Base-by-base conservation (phyloP, 2,113 vertebrate species). In the Rhineura floridana region DNA sequence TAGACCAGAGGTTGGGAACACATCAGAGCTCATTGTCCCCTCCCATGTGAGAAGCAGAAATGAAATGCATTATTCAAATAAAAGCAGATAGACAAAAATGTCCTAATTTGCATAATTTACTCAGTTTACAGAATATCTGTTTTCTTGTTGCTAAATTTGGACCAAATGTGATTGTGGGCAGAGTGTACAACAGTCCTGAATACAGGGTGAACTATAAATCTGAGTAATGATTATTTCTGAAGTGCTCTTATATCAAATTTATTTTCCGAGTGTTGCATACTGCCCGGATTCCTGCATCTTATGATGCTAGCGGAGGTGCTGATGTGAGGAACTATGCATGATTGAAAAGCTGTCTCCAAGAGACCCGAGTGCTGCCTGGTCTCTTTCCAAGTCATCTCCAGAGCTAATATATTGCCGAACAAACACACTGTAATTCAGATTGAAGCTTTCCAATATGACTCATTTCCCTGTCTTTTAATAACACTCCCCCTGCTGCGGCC, bases 401-500 rank as follows among this genome's bases (percentile, higher is more conserved):
- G 94, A 95, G 95, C 93, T 93, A 94, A 94, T 95, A 94, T 91
- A 93, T 93, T 80, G 84, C 94, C 95, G 92, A 95, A 95, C 92
- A 94, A 94, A 94, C 93, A 93, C 90, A n/a, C 90, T 91, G 94
- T 91, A 91, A 92, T 94, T 94, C 95, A 88, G 83, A 94, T 90
- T 90, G 92, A 95, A 95, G 94, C 93, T 94, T 94, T 95, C 94
- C 95, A 95, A 94, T 83, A 94, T 94, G 94, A 94, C 95, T 95
- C 95, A 95, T 95, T 95, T 95, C 95, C 93, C 93, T 95, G 93
- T 93, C 93, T 95, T 94, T 95, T 95, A 94, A 95, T 94, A 95
- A 94, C 92, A 91, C 93, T 94, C 93, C 94, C 93, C 93, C 94
- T 83, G 90, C 82, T 92, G 92, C 92, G 93, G 93, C 95, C 94